Conservation (phyloP, 2,888 invertebrate genomes). For the Tuberolachnus salignus region DNA sequence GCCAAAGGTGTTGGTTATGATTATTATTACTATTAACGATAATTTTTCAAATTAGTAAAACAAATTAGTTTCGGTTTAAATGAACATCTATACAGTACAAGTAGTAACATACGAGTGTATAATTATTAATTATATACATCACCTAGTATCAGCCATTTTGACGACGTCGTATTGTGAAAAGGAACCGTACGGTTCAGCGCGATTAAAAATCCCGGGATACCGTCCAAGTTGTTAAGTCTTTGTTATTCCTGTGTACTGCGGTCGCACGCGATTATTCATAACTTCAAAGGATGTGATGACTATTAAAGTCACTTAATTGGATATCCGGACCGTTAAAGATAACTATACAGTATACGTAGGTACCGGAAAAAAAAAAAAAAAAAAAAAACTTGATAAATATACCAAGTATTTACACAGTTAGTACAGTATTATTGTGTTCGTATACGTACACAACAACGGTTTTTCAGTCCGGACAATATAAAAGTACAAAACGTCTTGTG, state of each 20-base stretch:
- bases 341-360: too few species aligned
- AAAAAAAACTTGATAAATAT: constrained; percentile 3
- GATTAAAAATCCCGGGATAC: constrained; percentile 19
- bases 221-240: constrained; percentile 31
- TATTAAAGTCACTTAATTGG: constrained; percentile 37
- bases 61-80: neutral
- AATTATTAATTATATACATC: neutral
- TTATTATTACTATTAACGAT: neutral
- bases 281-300: constrained; percentile 42
- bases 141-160: neutral
- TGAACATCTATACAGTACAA: neutral
- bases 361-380: too few species aligned
- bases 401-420: too few species aligned
- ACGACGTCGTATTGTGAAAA: neutral
- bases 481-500: too few species aligned
- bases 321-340: constrained; percentile 42
- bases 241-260: constrained; percentile 23
- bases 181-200: neutral
- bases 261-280: constrained; percentile 9
- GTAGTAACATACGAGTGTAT: neutral
- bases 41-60: neutral
- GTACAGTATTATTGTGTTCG: too few species aligned
- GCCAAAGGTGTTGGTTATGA: too few species aligned
- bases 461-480: too few species aligned
- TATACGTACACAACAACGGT: too few species aligned